phyloP scores from a whole-genome alignment of 2,888 invertebrate species.

The Copidosoma aretas region DNA sequence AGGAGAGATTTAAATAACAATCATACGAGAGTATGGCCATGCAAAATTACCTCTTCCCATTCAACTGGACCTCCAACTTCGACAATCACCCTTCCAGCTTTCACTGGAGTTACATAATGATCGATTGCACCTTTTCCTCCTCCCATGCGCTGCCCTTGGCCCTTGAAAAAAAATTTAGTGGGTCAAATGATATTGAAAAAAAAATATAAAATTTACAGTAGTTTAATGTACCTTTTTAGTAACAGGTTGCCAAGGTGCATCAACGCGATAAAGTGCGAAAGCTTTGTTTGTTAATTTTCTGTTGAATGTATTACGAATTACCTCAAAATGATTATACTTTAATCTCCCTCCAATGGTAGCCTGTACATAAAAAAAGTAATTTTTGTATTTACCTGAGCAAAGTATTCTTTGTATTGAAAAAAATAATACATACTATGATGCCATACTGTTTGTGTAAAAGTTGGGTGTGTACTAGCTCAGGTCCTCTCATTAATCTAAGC shows the following conservation, averaged over 20 bases:
- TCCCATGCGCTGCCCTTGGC: slow-evolving; percentile 91
- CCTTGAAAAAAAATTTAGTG: slow-evolving; percentile 61
- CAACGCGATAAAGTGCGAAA: slow-evolving; percentile 95
- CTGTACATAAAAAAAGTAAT: slow-evolving; percentile 60
- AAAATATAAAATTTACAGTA: slow-evolving; percentile 2
- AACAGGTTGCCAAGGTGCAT: slow-evolving; percentile 94
- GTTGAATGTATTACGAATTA: slow-evolving; percentile 80
- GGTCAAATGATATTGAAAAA: background rate
- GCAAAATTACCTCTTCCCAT: slow-evolving; percentile 69
- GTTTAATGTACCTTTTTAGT: slow-evolving; percentile 72
- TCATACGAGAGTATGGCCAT: background rate
- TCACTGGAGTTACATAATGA: slow-evolving; percentile 93
- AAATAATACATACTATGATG: slow-evolving; percentile 74
- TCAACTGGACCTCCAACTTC: slow-evolving; percentile 93
- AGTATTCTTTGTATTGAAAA: slow-evolving; percentile 7
- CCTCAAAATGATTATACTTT: slow-evolving; percentile 83
- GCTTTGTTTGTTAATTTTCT: slow-evolving; percentile 80
- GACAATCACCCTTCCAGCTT: slow-evolving; percentile 86
- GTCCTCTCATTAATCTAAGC: slow-evolving; percentile 86
- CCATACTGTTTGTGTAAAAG: slow-evolving; percentile 92
- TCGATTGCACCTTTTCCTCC: slow-evolving; percentile 95
- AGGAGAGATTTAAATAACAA: background rate
- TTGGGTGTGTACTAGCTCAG: slow-evolving; percentile 84
- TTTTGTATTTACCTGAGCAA: background rate
- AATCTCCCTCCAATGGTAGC: slow-evolving; percentile 85